Evolutionary conservation across 2,888 invertebrate genomes (phyloP).

Genomic region (Cerceris rybyensis): DNA sequence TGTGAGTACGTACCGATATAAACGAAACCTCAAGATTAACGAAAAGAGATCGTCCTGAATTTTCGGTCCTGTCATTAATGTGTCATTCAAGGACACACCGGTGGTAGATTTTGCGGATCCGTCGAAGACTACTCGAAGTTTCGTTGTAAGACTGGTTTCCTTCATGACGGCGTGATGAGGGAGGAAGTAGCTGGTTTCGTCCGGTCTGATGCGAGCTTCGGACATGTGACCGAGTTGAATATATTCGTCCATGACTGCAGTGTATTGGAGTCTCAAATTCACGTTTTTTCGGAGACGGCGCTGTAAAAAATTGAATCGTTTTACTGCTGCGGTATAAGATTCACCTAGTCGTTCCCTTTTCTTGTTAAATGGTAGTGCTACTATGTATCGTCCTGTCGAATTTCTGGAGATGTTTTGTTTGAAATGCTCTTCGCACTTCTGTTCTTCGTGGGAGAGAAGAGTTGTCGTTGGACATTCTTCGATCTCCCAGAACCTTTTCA

Average conservation of each 20-base stretch:
- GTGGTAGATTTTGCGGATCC: background rate
- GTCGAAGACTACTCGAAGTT: conserved; percentile 4
- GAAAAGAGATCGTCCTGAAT: conserved; percentile 9
- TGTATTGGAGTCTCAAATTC: background rate
- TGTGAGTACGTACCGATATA: background rate
- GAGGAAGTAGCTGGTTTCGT: background rate
- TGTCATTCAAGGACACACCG: conserved; percentile 10
- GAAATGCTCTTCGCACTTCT: background rate
- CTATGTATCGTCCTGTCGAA: background rate
- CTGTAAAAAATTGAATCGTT: conserved; percentile 6
- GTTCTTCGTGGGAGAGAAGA: background rate
- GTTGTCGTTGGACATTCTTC: background rate
- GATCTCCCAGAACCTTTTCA: conserved; percentile 1
- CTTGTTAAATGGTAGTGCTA: background rate
- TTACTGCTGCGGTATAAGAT: background rate
- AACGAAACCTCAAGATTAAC: conserved; percentile 1
- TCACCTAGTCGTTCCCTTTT: background rate
- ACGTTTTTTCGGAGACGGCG: background rate
- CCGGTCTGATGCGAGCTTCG: background rate
- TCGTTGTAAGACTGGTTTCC: background rate
- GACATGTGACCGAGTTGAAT: conserved; percentile 5
- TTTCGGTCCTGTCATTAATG: conserved; percentile 1
- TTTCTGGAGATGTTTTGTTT: background rate
- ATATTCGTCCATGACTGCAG: conserved; percentile 6
- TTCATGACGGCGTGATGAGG: conserved; percentile 6